phyloP scores from a whole-genome alignment of 2,113 vertebrate genomes.

The Dasypus novemcinctus region DNA sequence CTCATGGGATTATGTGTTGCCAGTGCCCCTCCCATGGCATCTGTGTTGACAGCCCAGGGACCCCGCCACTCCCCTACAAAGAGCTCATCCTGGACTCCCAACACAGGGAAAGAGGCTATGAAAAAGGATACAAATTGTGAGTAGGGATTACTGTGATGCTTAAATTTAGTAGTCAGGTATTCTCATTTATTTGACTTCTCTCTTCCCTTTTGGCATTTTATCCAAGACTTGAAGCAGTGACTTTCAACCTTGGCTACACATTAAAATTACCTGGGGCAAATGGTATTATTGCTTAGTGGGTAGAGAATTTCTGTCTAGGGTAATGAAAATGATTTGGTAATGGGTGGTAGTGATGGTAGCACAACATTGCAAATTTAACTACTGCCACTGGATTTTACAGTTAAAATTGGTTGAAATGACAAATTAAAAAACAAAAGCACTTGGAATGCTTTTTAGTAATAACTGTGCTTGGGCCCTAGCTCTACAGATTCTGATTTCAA shows the following conservation, averaged over 20 bases:
- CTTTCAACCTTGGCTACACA: not conserved
- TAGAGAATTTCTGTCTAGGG: no score
- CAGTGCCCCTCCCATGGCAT: not conserved
- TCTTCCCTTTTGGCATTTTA: not conserved
- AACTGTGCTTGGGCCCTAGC: not conserved
- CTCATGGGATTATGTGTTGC: not conserved
- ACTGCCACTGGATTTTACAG: no score
- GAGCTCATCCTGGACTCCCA: no score
- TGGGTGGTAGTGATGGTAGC: no score
- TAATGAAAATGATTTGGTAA: no score
- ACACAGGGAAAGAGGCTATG: not conserved
- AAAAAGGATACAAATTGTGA: not conserved
- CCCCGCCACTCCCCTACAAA: not conserved
- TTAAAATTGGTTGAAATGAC: no score
- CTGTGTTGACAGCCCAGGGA: not conserved
- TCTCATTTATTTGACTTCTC: not conserved
- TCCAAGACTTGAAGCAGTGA: not conserved
- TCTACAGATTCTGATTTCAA: not conserved
- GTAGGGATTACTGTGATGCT: not conserved
- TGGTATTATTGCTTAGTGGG: no score
- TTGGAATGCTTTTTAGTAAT: not conserved
- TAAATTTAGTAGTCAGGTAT: not conserved
- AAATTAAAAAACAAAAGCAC: no score
- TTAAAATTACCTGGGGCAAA: not conserved
- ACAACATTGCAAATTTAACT: no score